phyloP scores from a whole-genome alignment of 2,113 vertebrate genomes.

The Acanthisitta chloris region DNA sequence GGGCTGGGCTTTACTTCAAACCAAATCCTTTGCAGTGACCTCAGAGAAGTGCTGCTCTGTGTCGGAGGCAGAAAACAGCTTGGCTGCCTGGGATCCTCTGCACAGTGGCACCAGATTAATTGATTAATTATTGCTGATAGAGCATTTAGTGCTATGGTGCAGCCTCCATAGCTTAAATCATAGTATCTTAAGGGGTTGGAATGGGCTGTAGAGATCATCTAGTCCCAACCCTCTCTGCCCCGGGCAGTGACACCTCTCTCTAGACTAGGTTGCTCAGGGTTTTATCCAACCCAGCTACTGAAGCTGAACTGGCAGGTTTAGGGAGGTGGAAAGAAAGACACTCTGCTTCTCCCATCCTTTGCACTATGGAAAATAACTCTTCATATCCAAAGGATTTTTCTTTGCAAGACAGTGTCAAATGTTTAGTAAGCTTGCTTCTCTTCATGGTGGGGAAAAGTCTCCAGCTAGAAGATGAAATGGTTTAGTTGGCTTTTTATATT shows the following conservation, averaged over 20 bases:
- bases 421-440: not conserved
- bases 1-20: not conserved
- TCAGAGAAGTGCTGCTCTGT: constrained; percentile 40
- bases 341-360: not conserved
- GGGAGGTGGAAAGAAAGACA: not conserved
- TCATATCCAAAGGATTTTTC: not conserved
- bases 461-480: not conserved
- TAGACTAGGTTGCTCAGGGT: too few species aligned
- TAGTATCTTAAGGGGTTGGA: too few species aligned
- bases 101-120: constrained; percentile 56
- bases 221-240: too few species aligned
- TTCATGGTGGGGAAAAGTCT: not conserved
- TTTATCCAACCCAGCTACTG: not conserved
- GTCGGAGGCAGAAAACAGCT: constrained; percentile 16
- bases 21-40: not conserved
- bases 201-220: too few species aligned
- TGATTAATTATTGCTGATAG: constrained; percentile 48
- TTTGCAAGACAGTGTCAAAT: not conserved
- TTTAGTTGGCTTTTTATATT: not conserved
- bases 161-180: constrained; percentile 24
- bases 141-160: not conserved
- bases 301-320: not conserved
- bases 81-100: constrained; percentile 43
- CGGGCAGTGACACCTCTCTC: too few species aligned
- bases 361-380: constrained; percentile 9